A percentile compares a stretch with the other conserved stretches of the same genome.
Conservation (phyloP, 2,113 vertebrate genomes). For the Oostethus manadensis region DNA sequence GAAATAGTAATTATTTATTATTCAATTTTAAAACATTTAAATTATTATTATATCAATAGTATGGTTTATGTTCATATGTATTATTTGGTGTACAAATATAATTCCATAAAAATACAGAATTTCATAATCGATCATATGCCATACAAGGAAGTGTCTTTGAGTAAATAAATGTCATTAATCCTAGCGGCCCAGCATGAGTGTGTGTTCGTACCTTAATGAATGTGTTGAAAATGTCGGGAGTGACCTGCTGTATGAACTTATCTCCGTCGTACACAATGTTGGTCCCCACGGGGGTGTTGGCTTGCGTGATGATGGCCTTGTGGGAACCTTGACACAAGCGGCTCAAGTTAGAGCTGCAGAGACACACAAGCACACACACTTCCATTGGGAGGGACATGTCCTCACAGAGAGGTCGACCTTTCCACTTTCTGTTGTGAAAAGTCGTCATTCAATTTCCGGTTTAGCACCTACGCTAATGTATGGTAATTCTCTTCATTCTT, state of each 20-base stretch:
- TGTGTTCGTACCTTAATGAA: slow-evolving; percentile 60
- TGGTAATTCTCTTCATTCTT: slow-evolving; percentile 52
- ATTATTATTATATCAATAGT: too few species aligned
- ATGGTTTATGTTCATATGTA: too few species aligned
- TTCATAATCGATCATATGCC: too few species aligned
- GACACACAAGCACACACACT: background rate
- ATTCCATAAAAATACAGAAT: too few species aligned
- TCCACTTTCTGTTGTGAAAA: too few species aligned
- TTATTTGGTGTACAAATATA: too few species aligned
- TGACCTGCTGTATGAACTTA: slow-evolving; percentile 58
- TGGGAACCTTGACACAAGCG: slow-evolving; percentile 53
- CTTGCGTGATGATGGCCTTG: slow-evolving; percentile 65
- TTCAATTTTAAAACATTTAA: too few species aligned
- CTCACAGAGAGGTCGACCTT: too few species aligned
- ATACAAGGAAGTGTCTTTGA: too few species aligned
- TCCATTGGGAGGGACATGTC: background rate
- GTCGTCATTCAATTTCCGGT: background rate
- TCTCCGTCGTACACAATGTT: slow-evolving; percentile 69
- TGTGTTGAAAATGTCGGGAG: slow-evolving; percentile 52
- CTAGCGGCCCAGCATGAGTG: too few species aligned
- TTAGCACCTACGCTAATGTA: slow-evolving; percentile 60
- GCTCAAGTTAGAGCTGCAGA: slow-evolving; percentile 53
- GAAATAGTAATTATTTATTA: too few species aligned
- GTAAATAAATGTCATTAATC: too few species aligned
- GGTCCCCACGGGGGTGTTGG: slow-evolving; percentile 65